phyloP scores from a whole-genome alignment of 2,797 vertebrate genomes.

The Bradypus variegatus region DNA sequence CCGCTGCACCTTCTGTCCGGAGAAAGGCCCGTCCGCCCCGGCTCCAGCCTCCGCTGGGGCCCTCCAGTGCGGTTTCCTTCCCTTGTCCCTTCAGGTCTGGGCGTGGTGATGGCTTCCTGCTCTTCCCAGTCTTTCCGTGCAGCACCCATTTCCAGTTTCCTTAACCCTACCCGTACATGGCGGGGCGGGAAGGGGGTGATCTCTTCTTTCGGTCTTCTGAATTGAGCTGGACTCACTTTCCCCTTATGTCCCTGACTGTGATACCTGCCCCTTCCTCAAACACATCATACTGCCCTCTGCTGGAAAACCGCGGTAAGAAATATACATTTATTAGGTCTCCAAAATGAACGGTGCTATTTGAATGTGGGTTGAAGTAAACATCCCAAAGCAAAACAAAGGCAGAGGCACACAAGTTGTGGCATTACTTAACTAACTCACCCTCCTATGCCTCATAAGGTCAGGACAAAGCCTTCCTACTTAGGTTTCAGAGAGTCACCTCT shows the following conservation, averaged over 20 bases:
- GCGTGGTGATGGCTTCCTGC: neutral
- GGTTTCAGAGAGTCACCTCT: neutral
- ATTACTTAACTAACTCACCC: neutral
- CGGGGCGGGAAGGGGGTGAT: too few species aligned
- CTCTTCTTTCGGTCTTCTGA: neutral
- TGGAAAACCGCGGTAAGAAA: neutral
- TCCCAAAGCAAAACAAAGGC: neutral
- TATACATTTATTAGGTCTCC: neutral
- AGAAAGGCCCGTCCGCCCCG: neutral
- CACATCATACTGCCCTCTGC: neutral
- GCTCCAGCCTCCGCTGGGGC: neutral
- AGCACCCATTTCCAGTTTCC: neutral
- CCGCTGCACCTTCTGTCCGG: neutral
- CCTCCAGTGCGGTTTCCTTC: neutral
- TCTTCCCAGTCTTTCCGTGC: neutral
- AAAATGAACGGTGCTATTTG: neutral
- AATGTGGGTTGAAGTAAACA: neutral
- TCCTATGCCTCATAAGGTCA: neutral
- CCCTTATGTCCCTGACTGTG: neutral
- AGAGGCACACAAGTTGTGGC: neutral
- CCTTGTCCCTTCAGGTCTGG: neutral
- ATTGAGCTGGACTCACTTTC: neutral
- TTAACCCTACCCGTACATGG: neutral
- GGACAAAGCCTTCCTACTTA: neutral
- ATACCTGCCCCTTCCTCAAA: neutral